Evolutionary conservation across 1,140 invertebrate species (phyloP).

Genomic region (Microplitis mediator): DNA sequence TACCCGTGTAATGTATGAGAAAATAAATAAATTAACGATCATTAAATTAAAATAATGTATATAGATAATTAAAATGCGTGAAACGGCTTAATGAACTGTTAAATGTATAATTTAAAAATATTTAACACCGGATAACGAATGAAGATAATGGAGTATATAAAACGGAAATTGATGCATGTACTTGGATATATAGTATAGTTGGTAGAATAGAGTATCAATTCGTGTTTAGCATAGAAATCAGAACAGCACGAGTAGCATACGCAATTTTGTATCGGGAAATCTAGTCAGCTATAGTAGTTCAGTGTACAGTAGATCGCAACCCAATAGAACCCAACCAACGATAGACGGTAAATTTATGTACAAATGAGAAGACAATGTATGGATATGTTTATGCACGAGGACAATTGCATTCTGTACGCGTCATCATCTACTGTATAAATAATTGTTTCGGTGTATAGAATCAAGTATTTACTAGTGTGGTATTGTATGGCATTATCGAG

Average conservation of each 20-base stretch:
- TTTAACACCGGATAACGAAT: background rate
- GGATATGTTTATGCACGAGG: background rate
- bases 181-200: background rate
- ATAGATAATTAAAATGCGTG: too few relatives aligned
- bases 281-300: background rate
- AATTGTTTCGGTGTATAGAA: too few relatives aligned
- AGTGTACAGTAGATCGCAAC: background rate
- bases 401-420: constrained; percentile 5
- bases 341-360: too few relatives aligned
- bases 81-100: too few relatives aligned
- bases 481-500: background rate
- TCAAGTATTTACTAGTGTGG: background rate
- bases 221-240: constrained; percentile 38
- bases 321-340: background rate
- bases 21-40: too few relatives aligned
- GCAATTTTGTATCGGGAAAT: constrained; percentile 10
- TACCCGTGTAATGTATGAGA: too few relatives aligned
- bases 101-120: too few relatives aligned
- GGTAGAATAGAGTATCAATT: constrained; percentile 9
- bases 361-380: background rate
- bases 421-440: background rate
- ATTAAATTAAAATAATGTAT: too few relatives aligned
- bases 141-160: background rate
- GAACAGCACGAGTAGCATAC: constrained; percentile 28
- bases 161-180: background rate